Conservation (phyloP, 2,888 invertebrate genomes). For the Acanthococcus lagerstroemiae region DNA sequence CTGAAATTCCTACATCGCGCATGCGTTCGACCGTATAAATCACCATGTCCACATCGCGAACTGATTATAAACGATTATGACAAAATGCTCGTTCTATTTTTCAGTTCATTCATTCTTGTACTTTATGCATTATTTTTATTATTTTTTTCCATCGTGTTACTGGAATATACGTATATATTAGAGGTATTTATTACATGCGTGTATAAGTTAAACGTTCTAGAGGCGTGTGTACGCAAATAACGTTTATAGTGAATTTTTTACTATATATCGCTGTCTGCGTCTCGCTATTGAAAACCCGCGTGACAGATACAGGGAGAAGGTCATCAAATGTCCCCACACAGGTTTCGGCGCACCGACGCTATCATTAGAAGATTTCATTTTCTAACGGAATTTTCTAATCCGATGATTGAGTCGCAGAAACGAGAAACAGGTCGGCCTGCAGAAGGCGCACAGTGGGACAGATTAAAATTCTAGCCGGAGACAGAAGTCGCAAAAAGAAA, state of each 20-base stretch:
- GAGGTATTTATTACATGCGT: not conserved
- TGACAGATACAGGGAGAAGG: not conserved
- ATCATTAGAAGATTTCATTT: not conserved
- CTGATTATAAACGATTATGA: conserved; percentile 29
- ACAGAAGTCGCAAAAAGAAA: too few relatives aligned
- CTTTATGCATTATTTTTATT: not conserved
- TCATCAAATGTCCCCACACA: conserved; percentile 3
- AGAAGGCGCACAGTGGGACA: too few relatives aligned
- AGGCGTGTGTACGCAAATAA: not conserved
- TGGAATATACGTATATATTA: not conserved
- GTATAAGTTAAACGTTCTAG: not conserved
- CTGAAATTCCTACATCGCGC: conserved; percentile 29
- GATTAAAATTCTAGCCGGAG: too few relatives aligned
- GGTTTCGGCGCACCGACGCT: not conserved
- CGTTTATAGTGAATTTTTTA: not conserved
- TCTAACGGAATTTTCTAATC: too few relatives aligned
- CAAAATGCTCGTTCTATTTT: conserved; percentile 22
- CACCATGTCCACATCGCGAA: conserved; percentile 29
- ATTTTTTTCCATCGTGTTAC: not conserved
- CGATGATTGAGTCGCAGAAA: too few relatives aligned
- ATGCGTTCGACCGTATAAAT: conserved; percentile 30
- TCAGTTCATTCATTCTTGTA: not conserved
- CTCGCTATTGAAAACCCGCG: not conserved
- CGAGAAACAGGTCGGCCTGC: too few relatives aligned
- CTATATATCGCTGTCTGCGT: not conserved